phyloP scores from a whole-genome alignment of 2,113 vertebrate genomes.

The Hirundichthys speculiger region DNA sequence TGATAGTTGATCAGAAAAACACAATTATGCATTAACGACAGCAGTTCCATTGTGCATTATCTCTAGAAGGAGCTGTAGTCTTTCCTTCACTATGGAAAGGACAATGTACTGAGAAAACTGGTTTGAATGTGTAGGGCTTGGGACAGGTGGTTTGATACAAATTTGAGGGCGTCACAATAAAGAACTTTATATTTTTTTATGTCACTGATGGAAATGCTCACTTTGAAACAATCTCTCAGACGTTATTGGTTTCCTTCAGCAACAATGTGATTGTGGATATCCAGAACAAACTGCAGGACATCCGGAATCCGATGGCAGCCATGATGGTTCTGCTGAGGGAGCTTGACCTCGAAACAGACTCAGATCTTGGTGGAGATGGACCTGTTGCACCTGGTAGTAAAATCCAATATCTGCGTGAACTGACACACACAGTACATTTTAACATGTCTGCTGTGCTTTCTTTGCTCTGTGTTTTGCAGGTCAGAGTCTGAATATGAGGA shows the following conservation, averaged over 20 bases:
- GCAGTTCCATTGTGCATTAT: no score
- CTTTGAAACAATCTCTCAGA: not conserved
- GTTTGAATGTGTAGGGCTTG: no score
- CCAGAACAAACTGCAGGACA: slow-evolving; percentile 91
- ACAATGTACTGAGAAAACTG: no score
- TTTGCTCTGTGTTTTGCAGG: slow-evolving; percentile 66
- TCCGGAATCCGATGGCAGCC: slow-evolving; percentile 85
- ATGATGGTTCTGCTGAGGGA: slow-evolving; percentile 88
- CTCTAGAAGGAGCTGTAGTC: no score
- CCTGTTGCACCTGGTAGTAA: slow-evolving; percentile 71
- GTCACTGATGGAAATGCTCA: not conserved
- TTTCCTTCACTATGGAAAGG: no score
- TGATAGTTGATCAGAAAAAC: no score
- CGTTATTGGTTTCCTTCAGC: slow-evolving; percentile 56
- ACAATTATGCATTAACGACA: no score
- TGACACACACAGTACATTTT: not conserved
- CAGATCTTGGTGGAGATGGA: slow-evolving; percentile 81
- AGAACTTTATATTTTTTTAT: no score
- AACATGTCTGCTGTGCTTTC: not conserved
- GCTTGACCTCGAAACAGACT: slow-evolving; percentile 91
- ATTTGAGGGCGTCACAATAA: no score
- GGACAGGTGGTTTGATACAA: no score
- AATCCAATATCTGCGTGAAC: not conserved
- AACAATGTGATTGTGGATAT: slow-evolving; percentile 88
- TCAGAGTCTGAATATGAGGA: slow-evolving; percentile 77